Base-by-base conservation (phyloP, 2,888 invertebrate genomes). In the Nineta flava region DNA sequence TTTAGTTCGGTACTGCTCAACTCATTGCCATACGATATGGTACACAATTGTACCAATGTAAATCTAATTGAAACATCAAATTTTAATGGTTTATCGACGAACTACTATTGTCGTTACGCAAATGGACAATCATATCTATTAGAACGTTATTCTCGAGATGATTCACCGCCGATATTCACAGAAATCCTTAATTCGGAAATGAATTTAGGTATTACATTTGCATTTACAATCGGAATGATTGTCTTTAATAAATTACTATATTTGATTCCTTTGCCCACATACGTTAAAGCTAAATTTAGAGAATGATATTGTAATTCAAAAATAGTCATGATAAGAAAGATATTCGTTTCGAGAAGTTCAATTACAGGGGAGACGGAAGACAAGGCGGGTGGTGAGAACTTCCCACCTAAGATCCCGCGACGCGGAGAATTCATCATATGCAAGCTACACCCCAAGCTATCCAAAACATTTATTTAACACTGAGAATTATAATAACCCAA, bases 251-350 rank as follows among this genome's bases (percentile, higher is more conserved):
- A 90, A 63, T 76, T 93, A 53, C 68, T 92, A 48, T 93, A 92
- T 66, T 68, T 91, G 43, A 74, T 92, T 57, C 92, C 92, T 0
- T 66, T 92, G 57, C 91, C 92, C 0, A 79, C 82, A 32, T 87
- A 83, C 61, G 76, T 92, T 12, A 86, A 87, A 60, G 83, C 85
- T 53, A 93, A 93, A 68, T 93, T 92, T 69, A 77, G 88, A 61
- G 86, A 87, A 61, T 81, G 65, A 69, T 6, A n/a, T n/a, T n/a
- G n/a, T n/a, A 16, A 31, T 31, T 40, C 12, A 15, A 42, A 15
- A 15, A 3, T 2, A 42, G 10, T 5, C 3, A 15, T 42, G 10
- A 42, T 15, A 42, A 42, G 42, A 42, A 9, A 2, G n/a, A n/a
- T n/a, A n/a, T n/a, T n/a, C n/a, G n/a, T n/a, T n/a, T n/a, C n/a